A percentile compares a stretch with the other conserved stretches of the same genome.
Conservation (phyloP, 2,113 vertebrate genomes). For the Eretmochelys imbricata region DNA sequence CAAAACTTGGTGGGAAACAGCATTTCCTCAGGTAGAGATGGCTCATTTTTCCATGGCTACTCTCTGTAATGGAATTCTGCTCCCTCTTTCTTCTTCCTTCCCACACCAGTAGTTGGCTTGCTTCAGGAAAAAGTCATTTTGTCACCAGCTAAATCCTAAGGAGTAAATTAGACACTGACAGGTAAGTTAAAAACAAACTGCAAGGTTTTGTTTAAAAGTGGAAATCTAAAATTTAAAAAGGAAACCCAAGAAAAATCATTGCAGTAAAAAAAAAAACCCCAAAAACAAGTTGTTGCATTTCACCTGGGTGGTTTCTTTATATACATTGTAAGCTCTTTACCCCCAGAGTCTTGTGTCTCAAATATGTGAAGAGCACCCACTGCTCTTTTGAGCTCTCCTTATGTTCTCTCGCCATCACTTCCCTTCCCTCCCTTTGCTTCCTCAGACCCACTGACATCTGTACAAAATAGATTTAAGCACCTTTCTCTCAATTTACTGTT, state of each 20-base stretch:
- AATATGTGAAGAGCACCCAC: neutral
- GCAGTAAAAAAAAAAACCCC: neutral
- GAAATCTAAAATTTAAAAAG: neutral
- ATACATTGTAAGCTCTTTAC: neutral
- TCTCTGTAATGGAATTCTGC: neutral
- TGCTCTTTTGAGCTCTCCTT: neutral
- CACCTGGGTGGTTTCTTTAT: neutral
- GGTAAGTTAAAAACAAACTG: neutral
- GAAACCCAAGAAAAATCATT: neutral
- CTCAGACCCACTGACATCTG: neutral
- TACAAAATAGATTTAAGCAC: neutral
- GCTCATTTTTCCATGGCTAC: neutral
- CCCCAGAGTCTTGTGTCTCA: neutral
- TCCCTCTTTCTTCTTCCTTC: neutral
- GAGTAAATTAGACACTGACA: neutral
- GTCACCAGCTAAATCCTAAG: neutral
- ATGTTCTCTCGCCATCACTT: neutral
- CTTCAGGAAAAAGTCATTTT: neutral
- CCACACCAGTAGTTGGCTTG: neutral
- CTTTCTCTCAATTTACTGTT: neutral
- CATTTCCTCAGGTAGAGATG: accelerated
- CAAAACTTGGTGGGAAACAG: neutral
- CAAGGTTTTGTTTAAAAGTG: neutral
- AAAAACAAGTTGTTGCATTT: neutral
- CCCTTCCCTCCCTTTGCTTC: neutral